phyloP scores from a whole-genome alignment of 2,888 invertebrate species.

The Cerastoderma edule region DNA sequence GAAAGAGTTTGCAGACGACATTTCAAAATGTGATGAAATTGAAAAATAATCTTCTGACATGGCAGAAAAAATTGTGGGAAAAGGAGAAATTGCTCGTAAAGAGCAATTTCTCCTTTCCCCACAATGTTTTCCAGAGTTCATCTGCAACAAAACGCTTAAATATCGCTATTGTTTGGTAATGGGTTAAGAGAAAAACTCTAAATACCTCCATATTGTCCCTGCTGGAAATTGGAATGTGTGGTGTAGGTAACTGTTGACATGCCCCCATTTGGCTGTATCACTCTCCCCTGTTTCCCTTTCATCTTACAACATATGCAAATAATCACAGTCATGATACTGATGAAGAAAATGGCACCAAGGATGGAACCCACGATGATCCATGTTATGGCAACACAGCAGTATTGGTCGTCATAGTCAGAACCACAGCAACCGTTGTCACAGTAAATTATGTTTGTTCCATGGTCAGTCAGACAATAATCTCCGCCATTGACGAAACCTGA shows the following conservation, averaged over 20 bases:
- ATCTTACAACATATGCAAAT: conserved; percentile 13
- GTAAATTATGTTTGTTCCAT: neutral
- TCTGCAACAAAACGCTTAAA: no score
- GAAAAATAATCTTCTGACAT: no score
- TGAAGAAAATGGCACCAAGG: conserved; percentile 2
- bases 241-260: conserved; percentile 12
- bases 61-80: no score
- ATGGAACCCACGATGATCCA: conserved; percentile 15
- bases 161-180: no score
- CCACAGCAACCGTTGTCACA: conserved; percentile 17
- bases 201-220: conserved; percentile 15
- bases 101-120: no score
- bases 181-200: no score
- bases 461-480: conserved; percentile 5
- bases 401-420: conserved; percentile 8
- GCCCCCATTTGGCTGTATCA: conserved; percentile 4
- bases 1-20: no score
- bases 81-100: no score
- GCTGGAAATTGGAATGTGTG: conserved; percentile 6
- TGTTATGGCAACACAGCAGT: conserved; percentile 5
- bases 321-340: neutral
- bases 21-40: no score
- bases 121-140: no score
- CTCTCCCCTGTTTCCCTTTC: conserved; percentile 14
- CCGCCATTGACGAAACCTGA: conserved; percentile 14